Conservation (phyloP, 2,797 vertebrate species). For the Jordanella pulchra region DNA sequence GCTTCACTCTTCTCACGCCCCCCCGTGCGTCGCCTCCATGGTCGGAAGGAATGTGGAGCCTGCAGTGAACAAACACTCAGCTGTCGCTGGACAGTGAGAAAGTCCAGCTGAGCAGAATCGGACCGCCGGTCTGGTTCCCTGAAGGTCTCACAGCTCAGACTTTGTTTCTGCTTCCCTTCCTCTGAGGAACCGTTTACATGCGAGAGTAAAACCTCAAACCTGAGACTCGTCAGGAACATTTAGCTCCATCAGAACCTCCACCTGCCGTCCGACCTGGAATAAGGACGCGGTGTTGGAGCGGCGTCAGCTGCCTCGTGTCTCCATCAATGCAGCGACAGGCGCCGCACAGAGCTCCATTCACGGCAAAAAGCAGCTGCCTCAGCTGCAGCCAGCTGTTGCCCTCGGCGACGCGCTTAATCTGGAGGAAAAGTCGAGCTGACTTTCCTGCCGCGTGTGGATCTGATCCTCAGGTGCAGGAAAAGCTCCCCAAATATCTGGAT, state of each 20-base stretch:
- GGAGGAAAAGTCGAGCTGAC: background rate
- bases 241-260: background rate
- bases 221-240: background rate
- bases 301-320: slow-evolving; percentile 61
- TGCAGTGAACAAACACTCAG: slow-evolving; percentile 12
- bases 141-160: slow-evolving; percentile 1
- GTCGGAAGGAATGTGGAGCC: slow-evolving; percentile 59
- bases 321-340: slow-evolving; percentile 38
- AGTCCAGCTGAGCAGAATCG: slow-evolving; percentile 8
- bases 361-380: slow-evolving; percentile 39
- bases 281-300: slow-evolving; percentile 8
- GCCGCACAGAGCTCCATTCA: slow-evolving; percentile 38
- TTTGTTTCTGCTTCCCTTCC: background rate
- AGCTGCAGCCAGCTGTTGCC: slow-evolving; percentile 38
- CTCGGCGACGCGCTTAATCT: background rate
- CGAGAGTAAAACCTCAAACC: too few species aligned
- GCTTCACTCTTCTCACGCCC: slow-evolving; percentile 3
- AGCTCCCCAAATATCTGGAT: too few species aligned
- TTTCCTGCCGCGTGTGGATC: background rate
- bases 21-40: slow-evolving; percentile 6
- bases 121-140: slow-evolving; percentile 18
- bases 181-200: too few species aligned
- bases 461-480: too few species aligned
- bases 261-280: background rate
- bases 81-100: background rate